phyloP scores from a whole-genome alignment of 2,797 vertebrate species.

The Eremophila alpestris region DNA sequence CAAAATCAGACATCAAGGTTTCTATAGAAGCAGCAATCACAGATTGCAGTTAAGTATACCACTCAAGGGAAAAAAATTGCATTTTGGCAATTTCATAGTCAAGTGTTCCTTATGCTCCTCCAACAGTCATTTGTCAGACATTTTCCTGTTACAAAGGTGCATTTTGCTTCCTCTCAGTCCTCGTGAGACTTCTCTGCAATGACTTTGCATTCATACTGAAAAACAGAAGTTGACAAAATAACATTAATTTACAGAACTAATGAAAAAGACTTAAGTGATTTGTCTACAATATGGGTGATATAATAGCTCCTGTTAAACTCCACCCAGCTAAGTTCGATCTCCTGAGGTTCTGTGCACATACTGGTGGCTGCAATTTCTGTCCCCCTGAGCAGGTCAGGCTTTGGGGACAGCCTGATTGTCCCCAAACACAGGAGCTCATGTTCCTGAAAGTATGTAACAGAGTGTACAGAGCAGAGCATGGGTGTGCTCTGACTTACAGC shows the following conservation, averaged over 20 bases:
- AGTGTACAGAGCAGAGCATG: background rate
- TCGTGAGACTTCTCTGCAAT: slow-evolving; percentile 89
- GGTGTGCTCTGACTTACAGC: background rate
- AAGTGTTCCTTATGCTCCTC: slow-evolving; percentile 61
- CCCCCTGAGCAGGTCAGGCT: background rate
- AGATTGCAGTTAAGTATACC: slow-evolving; percentile 82
- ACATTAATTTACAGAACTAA: background rate
- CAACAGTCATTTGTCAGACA: slow-evolving; percentile 35
- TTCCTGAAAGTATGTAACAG: background rate
- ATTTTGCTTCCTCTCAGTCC: slow-evolving; percentile 80
- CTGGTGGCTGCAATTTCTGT: background rate
- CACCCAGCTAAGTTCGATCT: background rate
- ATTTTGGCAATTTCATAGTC: slow-evolving; percentile 76
- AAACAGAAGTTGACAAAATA: slow-evolving; percentile 49
- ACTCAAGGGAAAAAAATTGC: slow-evolving; percentile 67
- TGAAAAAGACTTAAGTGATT: background rate
- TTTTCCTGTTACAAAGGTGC: slow-evolving; percentile 64
- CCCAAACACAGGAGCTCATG: background rate
- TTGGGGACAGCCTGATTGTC: background rate
- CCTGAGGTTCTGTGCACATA: background rate
- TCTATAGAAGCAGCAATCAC: slow-evolving; percentile 82
- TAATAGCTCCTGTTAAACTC: background rate
- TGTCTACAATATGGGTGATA: background rate
- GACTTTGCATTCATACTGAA: slow-evolving; percentile 92
- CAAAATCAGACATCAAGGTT: slow-evolving; percentile 71